phyloP scores from a whole-genome alignment of 1,140 invertebrate genomes.

The Drosophila paulistorum region DNA sequence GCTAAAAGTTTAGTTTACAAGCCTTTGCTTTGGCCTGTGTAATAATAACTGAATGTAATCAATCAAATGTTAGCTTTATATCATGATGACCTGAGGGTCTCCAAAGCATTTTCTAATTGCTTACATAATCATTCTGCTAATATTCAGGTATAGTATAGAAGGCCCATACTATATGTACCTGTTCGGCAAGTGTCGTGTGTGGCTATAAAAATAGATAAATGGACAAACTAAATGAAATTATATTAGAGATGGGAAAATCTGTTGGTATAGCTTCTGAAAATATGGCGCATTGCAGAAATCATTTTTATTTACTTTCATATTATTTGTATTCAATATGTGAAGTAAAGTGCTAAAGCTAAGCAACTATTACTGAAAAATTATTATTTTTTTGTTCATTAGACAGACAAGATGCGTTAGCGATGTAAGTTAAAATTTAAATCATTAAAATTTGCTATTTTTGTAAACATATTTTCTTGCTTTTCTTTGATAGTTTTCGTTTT shows the following conservation, averaged over 20 bases:
- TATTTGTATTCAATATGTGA: too few species aligned
- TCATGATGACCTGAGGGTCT: conserved; percentile 37
- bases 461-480: too few species aligned
- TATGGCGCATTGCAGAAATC: too few species aligned
- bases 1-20: conserved; percentile 42
- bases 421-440: too few species aligned
- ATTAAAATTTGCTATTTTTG: too few species aligned
- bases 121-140: conserved; percentile 36
- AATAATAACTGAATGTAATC: conserved; percentile 27
- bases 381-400: too few species aligned
- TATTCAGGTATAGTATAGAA: conserved; percentile 32
- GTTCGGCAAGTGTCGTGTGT: conserved; percentile 41
- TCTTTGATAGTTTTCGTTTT: too few species aligned
- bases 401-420: too few species aligned
- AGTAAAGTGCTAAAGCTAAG: too few species aligned
- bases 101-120: conserved; percentile 49
- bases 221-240: conserved; percentile 33
- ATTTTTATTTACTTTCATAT: too few species aligned
- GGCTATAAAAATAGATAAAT: conserved; percentile 55
- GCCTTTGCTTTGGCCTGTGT: conserved; percentile 13
- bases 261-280: too few species aligned
- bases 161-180: conserved; percentile 6
- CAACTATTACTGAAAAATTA: too few species aligned
- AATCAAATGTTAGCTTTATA: conserved; percentile 30
- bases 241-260: neutral